Percentiles rank a stretch among this genome's conserved stretches.
Evolutionary conservation across 1,140 invertebrate genomes (phyloP).

Genomic region (Alviniconcha marisindica): DNA sequence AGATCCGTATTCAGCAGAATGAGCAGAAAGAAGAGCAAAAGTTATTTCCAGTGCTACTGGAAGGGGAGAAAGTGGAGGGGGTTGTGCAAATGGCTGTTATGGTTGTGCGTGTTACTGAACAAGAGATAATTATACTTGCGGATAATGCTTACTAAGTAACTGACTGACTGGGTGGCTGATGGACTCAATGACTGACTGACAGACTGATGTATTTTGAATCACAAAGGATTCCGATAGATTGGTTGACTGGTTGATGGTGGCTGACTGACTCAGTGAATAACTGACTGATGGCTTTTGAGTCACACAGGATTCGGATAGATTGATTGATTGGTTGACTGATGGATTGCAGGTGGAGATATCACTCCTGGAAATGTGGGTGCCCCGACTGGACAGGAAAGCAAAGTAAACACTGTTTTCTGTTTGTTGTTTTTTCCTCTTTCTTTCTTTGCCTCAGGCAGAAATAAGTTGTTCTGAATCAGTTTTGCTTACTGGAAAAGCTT

Average conservation of each 20-base stretch:
- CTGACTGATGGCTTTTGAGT: neutral
- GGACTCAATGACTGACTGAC: neutral
- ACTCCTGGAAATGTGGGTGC: neutral
- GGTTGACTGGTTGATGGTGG: neutral
- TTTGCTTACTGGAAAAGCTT: too few species aligned
- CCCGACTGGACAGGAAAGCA: neutral
- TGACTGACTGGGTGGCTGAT: neutral
- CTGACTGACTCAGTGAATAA: neutral
- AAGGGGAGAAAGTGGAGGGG: too few species aligned
- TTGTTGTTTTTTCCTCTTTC: too few species aligned
- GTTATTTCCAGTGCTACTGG: too few species aligned
- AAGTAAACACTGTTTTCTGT: neutral
- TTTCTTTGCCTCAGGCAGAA: too few species aligned
- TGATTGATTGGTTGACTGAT: neutral
- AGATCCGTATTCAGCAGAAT: too few species aligned
- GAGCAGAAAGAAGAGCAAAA: too few species aligned
- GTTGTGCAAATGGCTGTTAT: slow-evolving; percentile 24
- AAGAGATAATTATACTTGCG: neutral
- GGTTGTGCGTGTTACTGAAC: neutral
- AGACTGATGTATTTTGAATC: neutral
- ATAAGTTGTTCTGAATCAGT: too few species aligned
- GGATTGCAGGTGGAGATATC: slow-evolving; percentile 7
- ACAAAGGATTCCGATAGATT: neutral
- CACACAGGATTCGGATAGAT: too few species aligned
- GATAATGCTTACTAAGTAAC: neutral